These are phyloP conservation scores for Nomia melanderi DNA, from an alignment of 1,140 invertebrate species.

Conservation along the genomic window DNA sequence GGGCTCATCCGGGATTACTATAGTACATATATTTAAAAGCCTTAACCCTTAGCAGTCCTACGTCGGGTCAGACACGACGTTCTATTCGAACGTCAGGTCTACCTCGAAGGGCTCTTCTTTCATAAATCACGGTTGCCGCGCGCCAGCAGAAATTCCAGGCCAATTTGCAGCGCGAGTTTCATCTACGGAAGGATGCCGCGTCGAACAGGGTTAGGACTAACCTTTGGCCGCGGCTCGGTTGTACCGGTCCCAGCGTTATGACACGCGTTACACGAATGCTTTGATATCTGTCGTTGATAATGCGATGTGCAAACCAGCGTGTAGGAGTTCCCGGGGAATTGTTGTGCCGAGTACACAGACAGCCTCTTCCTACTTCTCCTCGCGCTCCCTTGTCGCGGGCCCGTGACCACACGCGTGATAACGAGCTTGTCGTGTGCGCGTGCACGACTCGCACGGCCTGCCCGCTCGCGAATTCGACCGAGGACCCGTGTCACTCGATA, in stretches of 20 bases:
- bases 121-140: too few species aligned
- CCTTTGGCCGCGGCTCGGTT: slow-evolving; percentile 20
- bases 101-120: too few species aligned
- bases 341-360: slow-evolving; percentile 13
- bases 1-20: too few species aligned
- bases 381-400: slow-evolving; percentile 1
- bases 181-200: neutral
- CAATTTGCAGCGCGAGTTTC: slow-evolving; percentile 10
- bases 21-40: too few species aligned
- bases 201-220: slow-evolving; percentile 8
- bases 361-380: slow-evolving; percentile 2
- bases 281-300: slow-evolving; percentile 57
- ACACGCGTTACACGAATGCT: slow-evolving; percentile 51
- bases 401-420: slow-evolving; percentile 44
- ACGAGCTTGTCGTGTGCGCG: slow-evolving; percentile 52
- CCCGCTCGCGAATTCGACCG: slow-evolving; percentile 41
- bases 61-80: too few species aligned
- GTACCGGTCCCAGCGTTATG: slow-evolving; percentile 28
- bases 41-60: too few species aligned
- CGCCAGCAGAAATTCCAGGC: neutral
- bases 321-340: slow-evolving; percentile 47
- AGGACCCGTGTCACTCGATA: slow-evolving; percentile 61
- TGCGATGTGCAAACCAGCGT: slow-evolving; percentile 42
- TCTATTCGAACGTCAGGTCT: too few species aligned
- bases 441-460: slow-evolving; percentile 52